These are phyloP conservation scores for Meloe dianella DNA, from an alignment of 2,888 invertebrate genomes.

Conservation along the genomic window DNA sequence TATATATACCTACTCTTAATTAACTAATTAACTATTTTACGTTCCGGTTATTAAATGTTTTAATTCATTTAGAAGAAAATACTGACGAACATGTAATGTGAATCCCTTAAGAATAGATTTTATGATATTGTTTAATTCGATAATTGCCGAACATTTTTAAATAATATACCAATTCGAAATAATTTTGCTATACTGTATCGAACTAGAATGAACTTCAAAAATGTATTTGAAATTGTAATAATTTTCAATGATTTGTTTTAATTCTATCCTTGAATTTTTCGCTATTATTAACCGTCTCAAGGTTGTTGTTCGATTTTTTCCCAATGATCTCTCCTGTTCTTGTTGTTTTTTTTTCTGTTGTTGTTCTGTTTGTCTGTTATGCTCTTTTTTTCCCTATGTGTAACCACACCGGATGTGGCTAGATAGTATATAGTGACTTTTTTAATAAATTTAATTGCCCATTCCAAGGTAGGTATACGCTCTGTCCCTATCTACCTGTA, in stretches of 20 bases:
- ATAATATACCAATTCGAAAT: too few relatives aligned
- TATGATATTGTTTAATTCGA: neutral
- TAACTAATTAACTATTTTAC: neutral
- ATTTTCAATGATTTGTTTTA: neutral
- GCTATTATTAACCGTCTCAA: slow-evolving; percentile 2
- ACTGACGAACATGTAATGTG: neutral
- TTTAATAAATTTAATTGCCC: slow-evolving; percentile 31
- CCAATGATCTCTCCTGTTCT: neutral
- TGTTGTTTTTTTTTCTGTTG: neutral
- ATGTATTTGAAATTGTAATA: too few relatives aligned
- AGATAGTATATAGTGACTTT: slow-evolving; percentile 17
- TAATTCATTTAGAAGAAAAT: neutral
- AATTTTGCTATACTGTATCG: too few relatives aligned
- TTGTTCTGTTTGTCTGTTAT: too few relatives aligned
- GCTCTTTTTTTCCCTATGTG: neutral
- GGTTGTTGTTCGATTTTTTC: neutral
- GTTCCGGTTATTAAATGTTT: neutral
- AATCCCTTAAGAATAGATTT: neutral
- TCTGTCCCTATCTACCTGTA: slow-evolving; percentile 11
- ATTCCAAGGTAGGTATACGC: slow-evolving; percentile 23
- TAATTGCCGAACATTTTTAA: too few relatives aligned
- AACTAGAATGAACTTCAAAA: too few relatives aligned
- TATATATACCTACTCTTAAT: too few relatives aligned
- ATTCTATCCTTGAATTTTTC: neutral
- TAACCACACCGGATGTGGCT: slow-evolving; percentile 24